Evolutionary conservation across 2,888 invertebrate genomes (phyloP).

Genomic region (Fissipunctia ypsillon): DNA sequence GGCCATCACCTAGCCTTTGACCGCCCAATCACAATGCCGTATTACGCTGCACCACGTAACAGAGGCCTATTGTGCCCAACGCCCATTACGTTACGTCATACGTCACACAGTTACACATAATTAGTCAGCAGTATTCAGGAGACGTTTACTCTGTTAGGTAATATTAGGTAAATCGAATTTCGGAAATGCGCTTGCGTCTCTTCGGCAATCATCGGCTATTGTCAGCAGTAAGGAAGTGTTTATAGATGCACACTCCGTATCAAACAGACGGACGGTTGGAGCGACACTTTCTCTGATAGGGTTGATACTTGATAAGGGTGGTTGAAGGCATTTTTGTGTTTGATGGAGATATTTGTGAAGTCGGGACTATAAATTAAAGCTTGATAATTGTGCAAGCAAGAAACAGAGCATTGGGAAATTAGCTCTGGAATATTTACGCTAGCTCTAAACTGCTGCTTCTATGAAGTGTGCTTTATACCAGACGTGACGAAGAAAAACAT

Average conservation of each 20-base stretch:
- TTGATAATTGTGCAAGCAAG: not conserved
- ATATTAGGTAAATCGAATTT: conserved; percentile 51
- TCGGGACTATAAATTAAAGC: not conserved
- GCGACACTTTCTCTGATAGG: conserved; percentile 64
- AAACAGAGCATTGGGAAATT: not conserved
- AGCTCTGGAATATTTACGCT: not conserved
- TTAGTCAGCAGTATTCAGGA: conserved; percentile 48
- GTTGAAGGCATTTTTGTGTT: no score
- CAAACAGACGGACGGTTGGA: conserved; percentile 27
- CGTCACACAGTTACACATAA: conserved; percentile 17
- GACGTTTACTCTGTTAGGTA: conserved; percentile 50
- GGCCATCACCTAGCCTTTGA: conserved; percentile 15
- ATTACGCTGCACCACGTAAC: conserved; percentile 36
- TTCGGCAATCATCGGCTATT: conserved; percentile 48
- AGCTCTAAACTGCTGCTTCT: not conserved
- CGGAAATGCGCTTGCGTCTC: conserved; percentile 56
- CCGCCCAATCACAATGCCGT: conserved; percentile 22
- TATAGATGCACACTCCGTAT: conserved; percentile 63
- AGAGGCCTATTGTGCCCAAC: conserved; percentile 40
- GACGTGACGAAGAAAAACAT: not conserved
- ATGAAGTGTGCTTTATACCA: not conserved
- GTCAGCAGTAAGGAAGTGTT: conserved; percentile 65
- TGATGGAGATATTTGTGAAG: not conserved
- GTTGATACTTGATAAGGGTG: conserved; percentile 32
- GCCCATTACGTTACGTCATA: conserved; percentile 44